Base-by-base conservation (phyloP, 1,140 invertebrate genomes). In the Sinella curviseta region DNA sequence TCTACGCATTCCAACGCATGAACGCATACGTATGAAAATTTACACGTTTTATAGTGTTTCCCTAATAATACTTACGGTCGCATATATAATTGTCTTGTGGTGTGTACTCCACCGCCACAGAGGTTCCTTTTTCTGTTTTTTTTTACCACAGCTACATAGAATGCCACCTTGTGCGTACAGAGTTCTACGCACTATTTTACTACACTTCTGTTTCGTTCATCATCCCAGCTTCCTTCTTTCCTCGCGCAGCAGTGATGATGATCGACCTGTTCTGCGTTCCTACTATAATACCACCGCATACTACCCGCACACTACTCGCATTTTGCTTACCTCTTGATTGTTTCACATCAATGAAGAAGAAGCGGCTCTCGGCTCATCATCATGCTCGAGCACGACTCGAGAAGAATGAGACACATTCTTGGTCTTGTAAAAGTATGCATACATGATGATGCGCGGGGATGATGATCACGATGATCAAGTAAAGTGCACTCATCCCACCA, bases 31-130 rank as follows among this genome's bases (percentile, higher is more conserved):
- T 70, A 8, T 31, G 65, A 70, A 70, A 70, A 70, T 70, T 70
- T 70, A 70, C 65, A 70, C 65, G 65, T 70, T 70, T 70, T 30
- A 70, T 30, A 3, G 31, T 70, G 65, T 70, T 70, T 60, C 57
- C 24, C 57, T 12, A n/a, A n/a, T n/a, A n/a, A n/a, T n/a, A n/a
- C n/a, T n/a, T n/a, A n/a, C n/a, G n/a, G n/a, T n/a, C n/a, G n/a
- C n/a, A n/a, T n/a, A n/a, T n/a, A n/a, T n/a, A n/a, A n/a, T n/a
- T n/a, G n/a, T n/a, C n/a, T n/a, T n/a, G n/a, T n/a, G n/a, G n/a
- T n/a, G n/a, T n/a, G n/a, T n/a, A n/a, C n/a, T n/a, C n/a, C n/a
- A n/a, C n/a, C n/a, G n/a, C n/a, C n/a, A n/a, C n/a, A n/a, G n/a
- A n/a, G n/a, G n/a, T n/a, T n/a, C n/a, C n/a, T n/a, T n/a, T 67